phyloP scores from a whole-genome alignment of 2,797 vertebrate genomes.

The Danio kyathit region DNA sequence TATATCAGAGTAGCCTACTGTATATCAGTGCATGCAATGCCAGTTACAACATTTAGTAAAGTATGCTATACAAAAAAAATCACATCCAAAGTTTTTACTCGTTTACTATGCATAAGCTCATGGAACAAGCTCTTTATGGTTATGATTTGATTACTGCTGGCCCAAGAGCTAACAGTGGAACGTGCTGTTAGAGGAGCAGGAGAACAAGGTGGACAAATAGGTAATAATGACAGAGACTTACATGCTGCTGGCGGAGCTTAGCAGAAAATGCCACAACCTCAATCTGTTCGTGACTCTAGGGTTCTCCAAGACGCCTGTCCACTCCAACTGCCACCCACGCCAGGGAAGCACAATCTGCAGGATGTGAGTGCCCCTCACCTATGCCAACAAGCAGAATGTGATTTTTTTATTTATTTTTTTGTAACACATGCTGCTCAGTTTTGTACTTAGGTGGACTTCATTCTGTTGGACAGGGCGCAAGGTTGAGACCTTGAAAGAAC shows the following conservation, averaged over 20 bases:
- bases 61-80: slow-evolving; percentile 5
- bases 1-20: slow-evolving; percentile 5
- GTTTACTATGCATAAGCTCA: background rate
- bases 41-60: slow-evolving; percentile 30
- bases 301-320: slow-evolving; percentile 55
- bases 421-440: slow-evolving; percentile 45
- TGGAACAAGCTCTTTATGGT: slow-evolving; percentile 38
- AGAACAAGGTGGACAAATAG: slow-evolving; percentile 54
- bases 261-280: slow-evolving; percentile 60
- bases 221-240: slow-evolving; percentile 61
- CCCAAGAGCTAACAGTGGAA: slow-evolving; percentile 18
- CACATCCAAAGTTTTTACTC: slow-evolving; percentile 4
- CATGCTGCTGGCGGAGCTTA: slow-evolving; percentile 54
- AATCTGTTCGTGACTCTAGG: slow-evolving; percentile 65
- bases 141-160: slow-evolving; percentile 39
- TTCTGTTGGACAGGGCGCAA: slow-evolving; percentile 2
- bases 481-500: slow-evolving; percentile 8
- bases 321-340: slow-evolving; percentile 46
- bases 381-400: slow-evolving; percentile 36
- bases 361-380: slow-evolving; percentile 48
- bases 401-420: slow-evolving; percentile 42
- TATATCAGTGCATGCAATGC: slow-evolving; percentile 13
- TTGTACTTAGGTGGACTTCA: slow-evolving; percentile 10
- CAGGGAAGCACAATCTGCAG: slow-evolving; percentile 55
- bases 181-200: slow-evolving; percentile 30